Percentiles rank a stretch among this genome's conserved stretches.
phyloP scores from a whole-genome alignment of 2,797 vertebrate genomes.

The Neoniphon sammara region DNA sequence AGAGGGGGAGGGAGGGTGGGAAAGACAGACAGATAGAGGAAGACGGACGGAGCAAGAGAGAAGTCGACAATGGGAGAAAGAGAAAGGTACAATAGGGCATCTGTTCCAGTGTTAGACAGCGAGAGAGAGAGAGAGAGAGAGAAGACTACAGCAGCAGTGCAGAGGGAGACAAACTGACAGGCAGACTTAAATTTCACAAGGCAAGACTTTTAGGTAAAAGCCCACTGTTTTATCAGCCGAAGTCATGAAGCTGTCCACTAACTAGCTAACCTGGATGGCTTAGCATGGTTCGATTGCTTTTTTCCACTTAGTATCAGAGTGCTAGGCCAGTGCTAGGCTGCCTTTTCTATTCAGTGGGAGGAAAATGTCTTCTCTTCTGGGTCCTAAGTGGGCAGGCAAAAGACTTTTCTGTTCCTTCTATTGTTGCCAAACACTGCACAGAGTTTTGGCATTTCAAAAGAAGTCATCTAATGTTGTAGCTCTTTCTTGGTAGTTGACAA shows the following conservation, averaged over 20 bases:
- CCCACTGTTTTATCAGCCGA: too few species aligned
- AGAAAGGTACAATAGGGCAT: slow-evolving; percentile 59
- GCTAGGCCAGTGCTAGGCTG: background rate
- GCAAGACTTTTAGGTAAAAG: background rate
- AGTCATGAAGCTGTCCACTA: too few species aligned
- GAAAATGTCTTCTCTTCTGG: too few species aligned
- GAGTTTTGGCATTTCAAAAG: too few species aligned
- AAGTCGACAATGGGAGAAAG: slow-evolving; percentile 43
- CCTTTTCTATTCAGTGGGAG: too few species aligned
- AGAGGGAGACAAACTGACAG: too few species aligned
- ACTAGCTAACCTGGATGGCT: background rate
- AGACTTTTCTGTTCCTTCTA: too few species aligned
- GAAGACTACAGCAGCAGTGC: background rate
- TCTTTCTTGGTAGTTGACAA: too few species aligned
- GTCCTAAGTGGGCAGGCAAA: too few species aligned
- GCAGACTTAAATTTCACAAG: background rate
- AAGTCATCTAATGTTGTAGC: too few species aligned
- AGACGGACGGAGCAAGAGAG: slow-evolving; percentile 17
- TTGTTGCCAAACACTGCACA: too few species aligned
- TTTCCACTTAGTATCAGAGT: background rate
- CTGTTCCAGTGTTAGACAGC: slow-evolving; percentile 56
- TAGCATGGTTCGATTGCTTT: background rate
- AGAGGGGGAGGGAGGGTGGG: slow-evolving; percentile 29
- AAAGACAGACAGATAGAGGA: slow-evolving; percentile 27
- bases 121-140: slow-evolving; percentile 26